phyloP scores from a whole-genome alignment of 2,888 invertebrate genomes.

The Proisotoma minuta region DNA sequence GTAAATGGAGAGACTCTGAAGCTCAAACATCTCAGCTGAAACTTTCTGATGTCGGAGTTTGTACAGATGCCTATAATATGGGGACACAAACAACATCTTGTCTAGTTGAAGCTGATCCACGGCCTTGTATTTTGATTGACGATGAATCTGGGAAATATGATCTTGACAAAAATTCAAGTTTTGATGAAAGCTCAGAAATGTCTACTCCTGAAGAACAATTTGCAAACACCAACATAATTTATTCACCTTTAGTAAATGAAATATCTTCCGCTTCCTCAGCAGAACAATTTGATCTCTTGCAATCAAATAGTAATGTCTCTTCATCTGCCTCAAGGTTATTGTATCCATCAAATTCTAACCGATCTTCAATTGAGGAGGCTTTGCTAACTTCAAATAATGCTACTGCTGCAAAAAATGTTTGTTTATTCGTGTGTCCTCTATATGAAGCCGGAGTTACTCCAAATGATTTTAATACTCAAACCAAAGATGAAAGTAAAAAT shows the following conservation, averaged over 20 bases:
- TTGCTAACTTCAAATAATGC: conserved; percentile 9
- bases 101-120: neutral
- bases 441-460: conserved; percentile 41
- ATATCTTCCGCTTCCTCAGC: conserved; percentile 33
- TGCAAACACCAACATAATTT: conserved; percentile 43
- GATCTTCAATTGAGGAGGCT: conserved; percentile 23
- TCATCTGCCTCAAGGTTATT: conserved; percentile 8
- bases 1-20: conserved; percentile 43
- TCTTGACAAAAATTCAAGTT: conserved; percentile 45
- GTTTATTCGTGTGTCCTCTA: conserved; percentile 41
- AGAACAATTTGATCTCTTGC: conserved; percentile 16
- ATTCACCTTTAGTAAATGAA: conserved; percentile 46
- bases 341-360: conserved; percentile 7
- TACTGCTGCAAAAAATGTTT: neutral
- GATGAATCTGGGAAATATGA: conserved; percentile 32
- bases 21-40: conserved; percentile 35
- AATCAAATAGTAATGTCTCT: neutral
- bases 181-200: conserved; percentile 46
- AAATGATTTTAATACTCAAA: neutral
- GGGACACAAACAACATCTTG: neutral
- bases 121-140: neutral
- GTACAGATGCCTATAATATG: conserved; percentile 10
- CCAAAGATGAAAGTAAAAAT: neutral
- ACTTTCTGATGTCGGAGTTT: conserved; percentile 32
- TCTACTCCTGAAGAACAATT: conserved; percentile 40